Conservation (phyloP, 2,888 invertebrate genomes). For the Pecten maximus region DNA sequence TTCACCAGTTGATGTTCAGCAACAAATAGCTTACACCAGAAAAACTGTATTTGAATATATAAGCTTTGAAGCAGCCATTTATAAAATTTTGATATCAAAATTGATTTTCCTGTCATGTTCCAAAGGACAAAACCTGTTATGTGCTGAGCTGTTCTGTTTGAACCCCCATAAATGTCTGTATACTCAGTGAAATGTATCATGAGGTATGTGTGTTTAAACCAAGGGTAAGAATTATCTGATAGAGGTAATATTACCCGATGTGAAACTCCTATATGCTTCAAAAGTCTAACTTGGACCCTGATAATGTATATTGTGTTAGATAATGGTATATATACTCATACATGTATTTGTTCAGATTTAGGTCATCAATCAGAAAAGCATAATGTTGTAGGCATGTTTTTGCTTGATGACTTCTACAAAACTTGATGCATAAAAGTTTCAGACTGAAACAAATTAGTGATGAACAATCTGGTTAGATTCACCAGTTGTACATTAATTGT, state of each 20-base stretch:
- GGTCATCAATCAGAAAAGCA: too few species aligned
- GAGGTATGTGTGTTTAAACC: neutral
- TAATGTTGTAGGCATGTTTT: too few species aligned
- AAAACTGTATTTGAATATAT: neutral
- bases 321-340: too few species aligned
- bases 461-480: too few species aligned
- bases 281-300: too few species aligned
- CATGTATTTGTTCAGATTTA: too few species aligned
- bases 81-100: neutral
- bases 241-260: neutral
- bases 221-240: neutral
- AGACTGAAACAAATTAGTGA: too few species aligned
- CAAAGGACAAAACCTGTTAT: neutral
- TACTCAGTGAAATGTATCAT: neutral
- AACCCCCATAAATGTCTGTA: neutral
- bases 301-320: too few species aligned
- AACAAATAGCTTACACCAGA: neutral
- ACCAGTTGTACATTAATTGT: too few species aligned
- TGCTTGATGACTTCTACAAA: too few species aligned
- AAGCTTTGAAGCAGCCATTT: neutral
- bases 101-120: neutral
- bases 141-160: neutral
- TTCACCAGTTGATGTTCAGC: neutral
- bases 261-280: too few species aligned
- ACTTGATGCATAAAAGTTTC: too few species aligned